Percentiles rank a stretch among this genome's conserved stretches.
Evolutionary conservation across 2,113 vertebrate species (phyloP).

Genomic region (Anarhynchus alexandrinus): DNA sequence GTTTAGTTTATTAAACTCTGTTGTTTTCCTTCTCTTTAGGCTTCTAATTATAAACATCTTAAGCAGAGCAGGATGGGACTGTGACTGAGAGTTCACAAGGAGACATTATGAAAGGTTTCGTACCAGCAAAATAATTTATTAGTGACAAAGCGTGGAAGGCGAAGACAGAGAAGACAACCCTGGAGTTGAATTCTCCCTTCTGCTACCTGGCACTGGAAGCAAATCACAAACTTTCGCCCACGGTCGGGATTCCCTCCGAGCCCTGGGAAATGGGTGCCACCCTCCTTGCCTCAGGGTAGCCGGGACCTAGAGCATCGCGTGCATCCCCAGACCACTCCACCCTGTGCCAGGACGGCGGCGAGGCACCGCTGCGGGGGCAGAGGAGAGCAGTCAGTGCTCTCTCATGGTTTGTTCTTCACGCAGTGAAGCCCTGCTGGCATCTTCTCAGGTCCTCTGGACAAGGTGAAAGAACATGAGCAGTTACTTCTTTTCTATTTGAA

Average conservation of each 20-base stretch:
- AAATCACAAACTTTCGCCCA: fast-evolving
- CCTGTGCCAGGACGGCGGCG: fast-evolving
- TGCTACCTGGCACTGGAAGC: neutral
- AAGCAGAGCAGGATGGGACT: too few species aligned
- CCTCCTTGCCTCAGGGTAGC: fast-evolving
- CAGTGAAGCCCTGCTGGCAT: neutral
- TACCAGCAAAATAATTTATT: neutral
- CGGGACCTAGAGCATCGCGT: fast-evolving
- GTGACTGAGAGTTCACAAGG: too few species aligned
- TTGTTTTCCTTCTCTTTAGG: neutral
- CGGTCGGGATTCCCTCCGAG: fast-evolving
- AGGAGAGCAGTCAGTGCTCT: neutral
- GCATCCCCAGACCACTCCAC: fast-evolving
- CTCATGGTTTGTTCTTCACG: neutral
- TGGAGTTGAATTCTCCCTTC: neutral
- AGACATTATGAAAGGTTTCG: neutral
- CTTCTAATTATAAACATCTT: too few species aligned
- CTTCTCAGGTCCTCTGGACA: neutral
- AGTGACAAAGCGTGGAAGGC: neutral
- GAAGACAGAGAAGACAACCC: neutral
- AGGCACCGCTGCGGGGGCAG: fast-evolving
- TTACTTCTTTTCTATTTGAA: neutral
- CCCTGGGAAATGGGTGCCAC: neutral
- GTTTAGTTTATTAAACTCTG: neutral
- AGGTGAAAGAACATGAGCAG: neutral